These are phyloP conservation scores for Cuniculus paca DNA, from an alignment of 2,797 vertebrate species.

Conservation along the genomic window DNA sequence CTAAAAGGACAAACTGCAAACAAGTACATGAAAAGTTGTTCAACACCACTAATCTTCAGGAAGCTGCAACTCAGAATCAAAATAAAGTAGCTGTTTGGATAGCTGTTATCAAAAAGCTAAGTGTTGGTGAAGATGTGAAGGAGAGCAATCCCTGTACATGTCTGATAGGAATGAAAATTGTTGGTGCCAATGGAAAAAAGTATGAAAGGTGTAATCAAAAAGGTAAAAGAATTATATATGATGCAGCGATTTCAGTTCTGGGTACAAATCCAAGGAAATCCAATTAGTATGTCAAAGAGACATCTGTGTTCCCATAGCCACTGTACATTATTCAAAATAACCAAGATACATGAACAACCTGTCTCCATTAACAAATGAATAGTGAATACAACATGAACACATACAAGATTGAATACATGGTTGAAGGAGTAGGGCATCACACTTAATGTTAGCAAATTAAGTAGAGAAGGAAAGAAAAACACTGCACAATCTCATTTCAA, in stretches of 20 bases:
- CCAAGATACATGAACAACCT: not conserved
- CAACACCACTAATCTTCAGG: too few species aligned
- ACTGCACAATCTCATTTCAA: not conserved
- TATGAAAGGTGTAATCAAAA: not conserved
- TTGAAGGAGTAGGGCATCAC: not conserved
- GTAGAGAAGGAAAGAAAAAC: too few species aligned
- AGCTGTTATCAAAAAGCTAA: too few species aligned
- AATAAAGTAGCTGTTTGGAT: too few species aligned
- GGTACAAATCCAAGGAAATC: not conserved
- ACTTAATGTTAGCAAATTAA: not conserved
- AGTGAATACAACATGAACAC: not conserved
- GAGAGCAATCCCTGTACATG: not conserved
- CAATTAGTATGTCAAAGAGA: not conserved
- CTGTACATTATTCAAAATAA: not conserved
- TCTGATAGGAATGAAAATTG: not conserved
- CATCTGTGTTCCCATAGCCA: not conserved
- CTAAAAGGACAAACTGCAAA: too few species aligned
- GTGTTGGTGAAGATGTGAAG: too few species aligned
- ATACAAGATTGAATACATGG: not conserved
- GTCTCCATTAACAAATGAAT: not conserved
- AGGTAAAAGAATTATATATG: not conserved
- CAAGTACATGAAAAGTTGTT: too few species aligned
- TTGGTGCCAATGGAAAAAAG: not conserved
- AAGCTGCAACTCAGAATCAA: too few species aligned
- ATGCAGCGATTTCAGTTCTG: not conserved